Evolutionary conservation across 2,888 invertebrate species (phyloP).

Genomic region (Meandrusa payeni): DNA sequence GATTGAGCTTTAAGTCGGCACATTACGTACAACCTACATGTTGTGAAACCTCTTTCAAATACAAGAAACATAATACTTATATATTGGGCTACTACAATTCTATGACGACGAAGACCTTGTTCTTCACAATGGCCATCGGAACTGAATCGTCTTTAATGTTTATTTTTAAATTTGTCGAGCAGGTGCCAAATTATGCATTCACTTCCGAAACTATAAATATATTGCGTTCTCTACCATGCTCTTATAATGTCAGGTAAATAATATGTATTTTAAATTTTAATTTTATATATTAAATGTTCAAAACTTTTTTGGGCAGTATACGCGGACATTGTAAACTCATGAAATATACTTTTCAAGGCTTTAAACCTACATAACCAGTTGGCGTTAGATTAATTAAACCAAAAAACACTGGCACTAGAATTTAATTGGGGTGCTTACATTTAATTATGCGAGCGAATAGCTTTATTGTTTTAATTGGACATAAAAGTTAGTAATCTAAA

Average conservation of each 20-base stretch:
- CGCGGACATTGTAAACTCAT: neutral
- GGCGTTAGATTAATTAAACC: slow-evolving; percentile 2
- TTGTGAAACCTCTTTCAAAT: too few relatives aligned
- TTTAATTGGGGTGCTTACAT: neutral
- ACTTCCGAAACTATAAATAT: slow-evolving; percentile 8
- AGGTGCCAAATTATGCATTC: slow-evolving; percentile 9
- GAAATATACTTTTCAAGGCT: neutral
- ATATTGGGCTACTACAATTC: neutral
- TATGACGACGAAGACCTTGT: slow-evolving; percentile 3
- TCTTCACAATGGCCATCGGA: slow-evolving; percentile 1
- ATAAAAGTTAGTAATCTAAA: too few relatives aligned
- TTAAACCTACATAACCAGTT: slow-evolving; percentile 11
- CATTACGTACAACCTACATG: too few relatives aligned
- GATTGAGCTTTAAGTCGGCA: too few relatives aligned
- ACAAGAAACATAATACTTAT: too few relatives aligned
- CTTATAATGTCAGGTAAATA: too few relatives aligned
- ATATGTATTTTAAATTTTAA: too few relatives aligned
- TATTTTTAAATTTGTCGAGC: slow-evolving; percentile 10
- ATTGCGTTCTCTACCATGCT: neutral
- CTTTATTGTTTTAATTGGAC: too few relatives aligned
- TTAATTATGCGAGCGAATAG: too few relatives aligned
- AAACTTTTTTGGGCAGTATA: too few relatives aligned
- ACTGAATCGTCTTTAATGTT: slow-evolving; percentile 4
- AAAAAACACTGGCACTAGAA: neutral
- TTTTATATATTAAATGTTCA: too few relatives aligned